These are phyloP conservation scores for Stegastes partitus DNA, from an alignment of 2,113 vertebrate genomes.

Conservation along the genomic window DNA sequence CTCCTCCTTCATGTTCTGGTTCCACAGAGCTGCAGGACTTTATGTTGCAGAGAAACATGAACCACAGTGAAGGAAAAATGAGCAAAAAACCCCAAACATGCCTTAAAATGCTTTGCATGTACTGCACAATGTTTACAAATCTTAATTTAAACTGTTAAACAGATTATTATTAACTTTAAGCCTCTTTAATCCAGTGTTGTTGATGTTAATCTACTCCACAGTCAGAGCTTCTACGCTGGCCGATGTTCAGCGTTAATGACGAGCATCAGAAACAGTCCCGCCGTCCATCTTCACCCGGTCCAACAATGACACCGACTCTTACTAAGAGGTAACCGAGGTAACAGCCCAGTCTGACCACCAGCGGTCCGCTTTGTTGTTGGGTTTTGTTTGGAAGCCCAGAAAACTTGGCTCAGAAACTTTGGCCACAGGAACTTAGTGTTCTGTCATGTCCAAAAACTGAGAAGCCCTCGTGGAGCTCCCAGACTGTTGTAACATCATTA, in stretches of 20 bases:
- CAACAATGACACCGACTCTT: not conserved
- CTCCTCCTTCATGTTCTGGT: too few species aligned
- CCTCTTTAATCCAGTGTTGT: too few species aligned
- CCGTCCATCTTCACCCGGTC: not conserved
- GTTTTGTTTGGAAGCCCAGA: constrained; percentile 6
- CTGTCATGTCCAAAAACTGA: not conserved
- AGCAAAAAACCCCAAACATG: too few species aligned
- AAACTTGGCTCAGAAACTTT: constrained; percentile 12
- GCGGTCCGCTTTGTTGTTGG: not conserved
- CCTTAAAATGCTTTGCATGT: too few species aligned
- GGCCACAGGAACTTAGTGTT: not conserved
- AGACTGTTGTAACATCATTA: constrained; percentile 22
- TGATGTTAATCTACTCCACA: too few species aligned
- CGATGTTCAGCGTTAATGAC: not conserved
- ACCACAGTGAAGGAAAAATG: too few species aligned
- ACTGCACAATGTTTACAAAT: too few species aligned
- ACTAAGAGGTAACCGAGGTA: not conserved
- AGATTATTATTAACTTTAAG: too few species aligned
- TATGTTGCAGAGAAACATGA: too few species aligned
- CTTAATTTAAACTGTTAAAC: too few species aligned
- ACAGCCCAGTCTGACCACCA: not conserved
- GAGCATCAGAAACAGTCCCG: too few species aligned
- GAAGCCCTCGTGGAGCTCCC: not conserved
- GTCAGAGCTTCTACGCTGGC: not conserved
- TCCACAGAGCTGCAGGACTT: too few species aligned